Evolutionary conservation across 2,113 vertebrate species (phyloP).

Genomic region (Egretta garzetta): DNA sequence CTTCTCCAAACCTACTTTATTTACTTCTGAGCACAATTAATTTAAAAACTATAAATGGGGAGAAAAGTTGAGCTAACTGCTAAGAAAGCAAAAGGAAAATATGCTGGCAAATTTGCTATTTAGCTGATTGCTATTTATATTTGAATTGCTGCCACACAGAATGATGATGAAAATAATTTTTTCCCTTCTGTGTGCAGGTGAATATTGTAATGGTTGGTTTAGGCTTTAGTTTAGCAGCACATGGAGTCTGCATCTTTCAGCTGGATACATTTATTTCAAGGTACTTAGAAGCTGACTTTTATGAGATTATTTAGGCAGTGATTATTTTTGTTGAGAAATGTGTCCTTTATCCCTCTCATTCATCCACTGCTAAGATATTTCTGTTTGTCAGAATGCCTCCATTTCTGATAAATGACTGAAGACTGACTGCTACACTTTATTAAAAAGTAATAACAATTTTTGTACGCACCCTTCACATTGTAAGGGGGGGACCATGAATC

Average conservation of each 20-base stretch:
- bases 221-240: slow-evolving; percentile 68
- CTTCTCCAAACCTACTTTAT: background rate
- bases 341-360: slow-evolving; percentile 84
- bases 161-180: background rate
- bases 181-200: background rate
- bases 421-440: slow-evolving; percentile 99
- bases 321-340: slow-evolving; percentile 86
- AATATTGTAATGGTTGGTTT: slow-evolving; percentile 58
- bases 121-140: background rate
- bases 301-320: slow-evolving; percentile 82
- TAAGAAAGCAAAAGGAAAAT: background rate
- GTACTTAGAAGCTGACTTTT: slow-evolving; percentile 83
- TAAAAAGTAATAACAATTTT: slow-evolving; percentile 99
- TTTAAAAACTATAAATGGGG: background rate
- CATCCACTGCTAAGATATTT: slow-evolving; percentile 82
- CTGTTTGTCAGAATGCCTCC: slow-evolving; percentile 85
- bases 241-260: slow-evolving; percentile 67
- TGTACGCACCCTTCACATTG: slow-evolving; percentile 97
- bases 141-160: background rate
- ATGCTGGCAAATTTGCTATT: background rate
- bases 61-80: background rate
- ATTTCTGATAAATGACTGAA: slow-evolving; percentile 96
- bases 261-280: slow-evolving; percentile 79
- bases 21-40: background rate
- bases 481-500: slow-evolving; percentile 97